Conservation (phyloP, 2,888 invertebrate species). For the Seira sanloemensis region DNA sequence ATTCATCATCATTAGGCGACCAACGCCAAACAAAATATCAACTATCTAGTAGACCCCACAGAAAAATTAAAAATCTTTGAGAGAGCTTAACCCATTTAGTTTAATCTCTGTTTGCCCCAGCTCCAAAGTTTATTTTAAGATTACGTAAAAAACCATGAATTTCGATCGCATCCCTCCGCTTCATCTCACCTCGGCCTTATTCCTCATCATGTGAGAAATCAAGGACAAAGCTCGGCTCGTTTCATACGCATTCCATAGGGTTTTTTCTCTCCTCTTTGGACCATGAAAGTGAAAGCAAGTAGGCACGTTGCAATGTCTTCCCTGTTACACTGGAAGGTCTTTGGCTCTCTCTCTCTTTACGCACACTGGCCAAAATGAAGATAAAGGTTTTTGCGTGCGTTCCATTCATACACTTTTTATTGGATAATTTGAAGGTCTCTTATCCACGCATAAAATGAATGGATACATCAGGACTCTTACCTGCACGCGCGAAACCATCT, state of each 20-base stretch:
- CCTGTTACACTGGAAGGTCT: neutral
- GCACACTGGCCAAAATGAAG: neutral
- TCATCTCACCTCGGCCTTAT: conserved; percentile 58
- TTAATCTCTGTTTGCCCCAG: too few relatives aligned
- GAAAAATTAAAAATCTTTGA: neutral
- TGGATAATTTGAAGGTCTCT: neutral
- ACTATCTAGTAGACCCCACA: neutral
- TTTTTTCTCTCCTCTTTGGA: conserved; percentile 29
- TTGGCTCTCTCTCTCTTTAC: neutral
- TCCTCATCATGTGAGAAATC: conserved; percentile 39
- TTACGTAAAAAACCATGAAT: neutral
- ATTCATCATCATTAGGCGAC: conserved; percentile 17
- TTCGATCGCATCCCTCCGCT: neutral
- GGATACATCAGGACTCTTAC: too few relatives aligned
- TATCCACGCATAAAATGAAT: too few relatives aligned
- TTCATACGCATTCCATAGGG: conserved; percentile 18
- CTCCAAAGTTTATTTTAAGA: too few relatives aligned
- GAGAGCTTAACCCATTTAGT: too few relatives aligned
- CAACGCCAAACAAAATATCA: too few relatives aligned
- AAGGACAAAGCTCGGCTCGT: conserved; percentile 60
- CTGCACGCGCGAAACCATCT: conserved; percentile 30
- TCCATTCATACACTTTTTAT: conserved; percentile 26
- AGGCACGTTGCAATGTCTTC: conserved; percentile 52
- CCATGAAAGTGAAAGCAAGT: conserved; percentile 62
- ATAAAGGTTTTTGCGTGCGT: conserved; percentile 29